Percentiles rank a stretch among this genome's conserved stretches.
These are phyloP conservation scores for Allygus modestus DNA, from an alignment of 2,888 invertebrate species.

Conservation along the genomic window DNA sequence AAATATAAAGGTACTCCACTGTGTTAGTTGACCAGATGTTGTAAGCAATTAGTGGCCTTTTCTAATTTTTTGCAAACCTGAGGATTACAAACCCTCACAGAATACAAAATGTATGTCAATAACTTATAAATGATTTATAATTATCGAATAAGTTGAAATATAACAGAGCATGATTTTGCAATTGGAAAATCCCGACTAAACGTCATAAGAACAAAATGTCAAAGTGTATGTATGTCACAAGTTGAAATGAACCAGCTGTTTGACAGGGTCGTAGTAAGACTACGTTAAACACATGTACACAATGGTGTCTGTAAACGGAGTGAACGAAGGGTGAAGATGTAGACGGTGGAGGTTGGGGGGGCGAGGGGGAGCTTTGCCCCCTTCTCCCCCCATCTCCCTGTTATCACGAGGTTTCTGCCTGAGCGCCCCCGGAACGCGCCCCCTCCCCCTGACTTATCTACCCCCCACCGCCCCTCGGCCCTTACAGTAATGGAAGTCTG, in stretches of 20 bases:
- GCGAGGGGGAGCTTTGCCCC: slow-evolving; percentile 36
- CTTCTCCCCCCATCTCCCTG: slow-evolving; percentile 51
- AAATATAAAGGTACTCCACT: no score
- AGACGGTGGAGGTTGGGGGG: slow-evolving; percentile 13
- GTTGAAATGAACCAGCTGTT: slow-evolving; percentile 36
- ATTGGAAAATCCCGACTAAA: no score
- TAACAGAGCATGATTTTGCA: no score
- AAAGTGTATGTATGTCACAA: neutral
- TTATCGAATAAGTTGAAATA: no score
- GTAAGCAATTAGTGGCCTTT: no score
- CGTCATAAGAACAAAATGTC: no score
- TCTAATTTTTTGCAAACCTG: no score
- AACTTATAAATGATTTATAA: no score
- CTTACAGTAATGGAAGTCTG: slow-evolving; percentile 61
- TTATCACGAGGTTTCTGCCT: slow-evolving; percentile 65
- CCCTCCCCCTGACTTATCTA: slow-evolving; percentile 58
- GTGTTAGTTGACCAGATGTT: no score
- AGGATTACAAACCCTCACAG: no score
- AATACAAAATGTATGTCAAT: no score
- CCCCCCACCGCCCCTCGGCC: slow-evolving; percentile 52
- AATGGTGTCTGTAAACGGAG: slow-evolving; percentile 51
- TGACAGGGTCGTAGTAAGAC: slow-evolving; percentile 25
- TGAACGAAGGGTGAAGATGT: slow-evolving; percentile 54
- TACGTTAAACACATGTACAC: slow-evolving; percentile 53
- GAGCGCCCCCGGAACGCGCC: slow-evolving; percentile 60